Conservation (phyloP, 2,113 vertebrate genomes). For the Rhagologus leucostigma region DNA sequence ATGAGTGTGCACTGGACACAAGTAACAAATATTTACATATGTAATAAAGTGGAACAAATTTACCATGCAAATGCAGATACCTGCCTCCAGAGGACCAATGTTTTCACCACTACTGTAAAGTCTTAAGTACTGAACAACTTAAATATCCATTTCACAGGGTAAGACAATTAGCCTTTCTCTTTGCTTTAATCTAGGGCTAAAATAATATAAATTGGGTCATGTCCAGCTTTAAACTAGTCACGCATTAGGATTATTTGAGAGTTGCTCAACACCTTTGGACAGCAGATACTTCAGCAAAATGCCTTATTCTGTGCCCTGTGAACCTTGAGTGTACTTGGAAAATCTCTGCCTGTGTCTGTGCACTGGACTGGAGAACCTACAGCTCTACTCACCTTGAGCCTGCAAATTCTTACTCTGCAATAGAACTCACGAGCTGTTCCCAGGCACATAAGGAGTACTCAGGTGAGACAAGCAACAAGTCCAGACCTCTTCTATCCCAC, state of each 20-base stretch:
- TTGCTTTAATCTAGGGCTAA: neutral
- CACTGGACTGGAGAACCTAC: neutral
- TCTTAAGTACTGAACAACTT: neutral
- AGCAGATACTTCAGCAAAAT: neutral
- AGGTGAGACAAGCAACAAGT: slow-evolving; percentile 37
- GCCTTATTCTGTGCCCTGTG: neutral
- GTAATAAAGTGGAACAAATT: neutral
- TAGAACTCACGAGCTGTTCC: neutral
- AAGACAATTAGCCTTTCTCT: neutral
- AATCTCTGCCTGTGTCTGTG: neutral
- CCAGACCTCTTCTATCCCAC: slow-evolving; percentile 28
- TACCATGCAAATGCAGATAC: neutral
- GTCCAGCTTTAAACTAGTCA: neutral
- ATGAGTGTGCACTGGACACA: neutral
- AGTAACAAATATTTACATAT: neutral
- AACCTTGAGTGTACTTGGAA: neutral
- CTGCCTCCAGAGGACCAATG: neutral
- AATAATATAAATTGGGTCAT: neutral
- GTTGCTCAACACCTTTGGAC: neutral
- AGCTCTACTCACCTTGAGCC: neutral
- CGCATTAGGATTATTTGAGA: neutral
- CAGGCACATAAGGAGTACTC: neutral
- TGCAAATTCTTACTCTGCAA: neutral
- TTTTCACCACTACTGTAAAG: neutral
- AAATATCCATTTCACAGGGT: neutral